Evolutionary conservation across 2,113 vertebrate species (phyloP).

Genomic region (Malaclemys terrapin): DNA sequence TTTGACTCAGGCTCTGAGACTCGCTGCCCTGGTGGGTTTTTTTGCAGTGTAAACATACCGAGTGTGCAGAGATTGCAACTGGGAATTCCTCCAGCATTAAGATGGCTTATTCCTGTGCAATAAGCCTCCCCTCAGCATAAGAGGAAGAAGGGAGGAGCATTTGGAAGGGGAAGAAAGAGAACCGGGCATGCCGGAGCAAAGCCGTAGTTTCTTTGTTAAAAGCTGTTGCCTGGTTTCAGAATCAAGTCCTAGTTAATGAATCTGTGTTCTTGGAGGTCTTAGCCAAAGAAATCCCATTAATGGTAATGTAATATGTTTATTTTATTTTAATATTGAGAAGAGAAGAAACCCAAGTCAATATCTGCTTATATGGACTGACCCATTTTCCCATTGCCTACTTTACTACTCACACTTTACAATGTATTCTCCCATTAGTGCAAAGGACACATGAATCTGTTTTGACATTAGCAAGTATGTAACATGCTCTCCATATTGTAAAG

Average conservation of each 20-base stretch:
- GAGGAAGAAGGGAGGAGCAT: not conserved
- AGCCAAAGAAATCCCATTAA: not conserved
- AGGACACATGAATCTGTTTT: not conserved
- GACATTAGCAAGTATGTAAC: not conserved
- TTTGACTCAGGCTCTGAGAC: not conserved
- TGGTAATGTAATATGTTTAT: not conserved
- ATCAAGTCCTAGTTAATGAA: not conserved
- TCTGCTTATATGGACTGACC: not conserved
- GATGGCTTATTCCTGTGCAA: not conserved
- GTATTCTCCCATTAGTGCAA: not conserved
- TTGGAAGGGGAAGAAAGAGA: not conserved
- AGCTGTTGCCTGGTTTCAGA: not conserved
- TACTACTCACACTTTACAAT: not conserved
- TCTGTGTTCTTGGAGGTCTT: not conserved
- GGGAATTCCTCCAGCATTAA: not conserved
- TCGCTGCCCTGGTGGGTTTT: not conserved
- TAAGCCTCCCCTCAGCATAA: not conserved
- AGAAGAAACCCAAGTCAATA: not conserved
- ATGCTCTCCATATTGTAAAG: not conserved
- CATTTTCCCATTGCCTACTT: not conserved
- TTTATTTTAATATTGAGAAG: not conserved
- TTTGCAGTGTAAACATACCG: not conserved
- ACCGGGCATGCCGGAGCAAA: not conserved
- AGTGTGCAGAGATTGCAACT: not conserved
- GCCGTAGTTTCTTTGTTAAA: not conserved